Evolutionary conservation across 2,888 invertebrate species (phyloP), one percentile per base, ranked within the genome.

Genomic region (Sepiola atlantica): DNA sequence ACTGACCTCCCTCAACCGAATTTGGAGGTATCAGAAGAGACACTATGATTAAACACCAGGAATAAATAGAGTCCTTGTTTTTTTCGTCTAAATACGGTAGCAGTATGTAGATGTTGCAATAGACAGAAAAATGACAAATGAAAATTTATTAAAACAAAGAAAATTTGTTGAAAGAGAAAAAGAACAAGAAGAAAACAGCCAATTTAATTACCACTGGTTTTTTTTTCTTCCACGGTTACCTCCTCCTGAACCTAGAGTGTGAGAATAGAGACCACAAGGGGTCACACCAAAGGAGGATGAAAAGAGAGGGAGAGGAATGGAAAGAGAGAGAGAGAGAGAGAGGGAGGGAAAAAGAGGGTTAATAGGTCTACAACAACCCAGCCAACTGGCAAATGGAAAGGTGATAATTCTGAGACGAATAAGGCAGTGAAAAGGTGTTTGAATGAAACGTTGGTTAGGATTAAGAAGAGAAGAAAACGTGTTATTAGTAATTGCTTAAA

Each of bases 121-220:
- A n/a, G 12, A 77, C 28, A 28, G 14, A 21, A n/a, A 61, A 28
- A 61, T 24, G 21, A 77, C n/a, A 32, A 12, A 77, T 16, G 0
- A 32, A 32, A 32, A 32, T 3, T 16, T 16, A 10, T 8, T 24
- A 8, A 21, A 21, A 21, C 3, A 14, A 77, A 16, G 4, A 16
- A 12, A 32, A 3, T 32, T 32, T 77, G n/a, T 14, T 77, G 77
- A 77, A 77, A 77, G 32, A 77, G 14, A 77, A n/a, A 14, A 77
- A 32, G 77, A 77, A 77, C n/a, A 77, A 77, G 16, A 77, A 77
- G 77, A 77, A 77, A 77, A 77, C 77, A 77, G 77, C 77, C 77
- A 77, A 32, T 77, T 32, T 77, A 77, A n/a, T 77, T 77, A 21
- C 77, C 3, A 3, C 77, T 77, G 61, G 28, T 24, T 61, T 32